phyloP scores from a whole-genome alignment of 2,797 vertebrate genomes.

The Pithecia hirsuta region DNA sequence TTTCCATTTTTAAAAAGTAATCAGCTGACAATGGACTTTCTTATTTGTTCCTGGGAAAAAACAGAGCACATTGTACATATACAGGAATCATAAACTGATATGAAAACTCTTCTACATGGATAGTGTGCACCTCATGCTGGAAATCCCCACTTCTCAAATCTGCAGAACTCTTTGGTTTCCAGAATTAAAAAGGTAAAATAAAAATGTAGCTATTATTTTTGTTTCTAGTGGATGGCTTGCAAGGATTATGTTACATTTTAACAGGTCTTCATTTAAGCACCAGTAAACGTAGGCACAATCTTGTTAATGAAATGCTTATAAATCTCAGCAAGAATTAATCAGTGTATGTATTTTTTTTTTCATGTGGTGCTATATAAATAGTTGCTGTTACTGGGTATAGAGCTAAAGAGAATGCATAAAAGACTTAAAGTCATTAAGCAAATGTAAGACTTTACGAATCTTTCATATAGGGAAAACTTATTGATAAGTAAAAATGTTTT shows the following conservation, averaged over 20 bases:
- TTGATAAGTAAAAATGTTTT: not conserved
- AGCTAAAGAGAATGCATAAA: not conserved
- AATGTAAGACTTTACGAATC: not conserved
- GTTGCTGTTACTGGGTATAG: not conserved
- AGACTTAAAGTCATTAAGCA: not conserved
- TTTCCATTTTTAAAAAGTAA: conserved; percentile 2
- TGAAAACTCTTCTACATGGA: not conserved
- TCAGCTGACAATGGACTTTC: not conserved
- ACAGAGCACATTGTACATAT: not conserved
- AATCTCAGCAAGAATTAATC: not conserved
- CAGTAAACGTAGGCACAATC: not conserved
- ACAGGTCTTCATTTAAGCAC: not conserved
- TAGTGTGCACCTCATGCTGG: not conserved
- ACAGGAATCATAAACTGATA: not conserved
- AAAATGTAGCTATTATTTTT: conserved; percentile 32
- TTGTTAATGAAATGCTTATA: conserved; percentile 1
- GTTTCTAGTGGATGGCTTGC: conserved; percentile 9
- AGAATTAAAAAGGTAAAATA: conserved; percentile 58
- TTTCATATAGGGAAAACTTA: not conserved
- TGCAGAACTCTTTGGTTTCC: conserved; percentile 28
- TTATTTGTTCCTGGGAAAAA: not conserved
- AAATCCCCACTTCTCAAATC: conserved; percentile 64
- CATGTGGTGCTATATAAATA: not conserved
- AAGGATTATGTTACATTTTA: conserved; percentile 21
- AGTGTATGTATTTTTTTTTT: not conserved